Conservation (phyloP, 2,113 vertebrate species). For the Choloepus hoffmanni region DNA sequence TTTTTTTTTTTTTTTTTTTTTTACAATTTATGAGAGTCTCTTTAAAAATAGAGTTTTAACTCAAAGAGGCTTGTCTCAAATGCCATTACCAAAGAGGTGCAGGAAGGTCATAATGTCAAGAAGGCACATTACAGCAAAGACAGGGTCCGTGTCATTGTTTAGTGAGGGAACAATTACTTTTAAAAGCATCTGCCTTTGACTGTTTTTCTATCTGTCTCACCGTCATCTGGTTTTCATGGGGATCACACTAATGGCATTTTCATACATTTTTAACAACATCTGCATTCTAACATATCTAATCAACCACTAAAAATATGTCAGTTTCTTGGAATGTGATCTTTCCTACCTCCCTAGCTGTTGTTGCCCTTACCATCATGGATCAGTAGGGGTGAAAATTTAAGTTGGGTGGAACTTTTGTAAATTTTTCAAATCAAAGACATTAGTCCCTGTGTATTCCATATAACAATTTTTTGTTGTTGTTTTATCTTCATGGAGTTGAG, state of each 20-base stretch:
- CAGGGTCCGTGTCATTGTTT: not conserved
- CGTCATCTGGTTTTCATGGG: not conserved
- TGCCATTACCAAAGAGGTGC: not conserved
- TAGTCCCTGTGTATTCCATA: too few relatives aligned
- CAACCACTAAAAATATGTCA: not conserved
- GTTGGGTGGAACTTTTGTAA: not conserved
- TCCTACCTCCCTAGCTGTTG: not conserved
- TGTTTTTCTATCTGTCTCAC: not conserved
- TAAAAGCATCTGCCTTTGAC: not conserved
- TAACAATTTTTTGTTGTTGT: too few relatives aligned
- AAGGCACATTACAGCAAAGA: not conserved
- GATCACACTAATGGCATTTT: not conserved
- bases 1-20: too few relatives aligned
- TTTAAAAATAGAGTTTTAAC: not conserved
- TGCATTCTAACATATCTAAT: not conserved
- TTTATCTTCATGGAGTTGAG: too few relatives aligned
- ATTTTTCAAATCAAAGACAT: not conserved
- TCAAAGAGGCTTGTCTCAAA: not conserved
- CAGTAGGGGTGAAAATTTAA: too few relatives aligned
- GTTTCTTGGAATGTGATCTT: not conserved
- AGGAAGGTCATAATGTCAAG: not conserved
- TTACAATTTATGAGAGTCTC: not conserved
- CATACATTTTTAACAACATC: not conserved
- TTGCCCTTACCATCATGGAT: too few relatives aligned
- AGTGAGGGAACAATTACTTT: not conserved